Base-by-base conservation (phyloP, 2,888 invertebrate species). In the Lepetodrilus schrolli region DNA sequence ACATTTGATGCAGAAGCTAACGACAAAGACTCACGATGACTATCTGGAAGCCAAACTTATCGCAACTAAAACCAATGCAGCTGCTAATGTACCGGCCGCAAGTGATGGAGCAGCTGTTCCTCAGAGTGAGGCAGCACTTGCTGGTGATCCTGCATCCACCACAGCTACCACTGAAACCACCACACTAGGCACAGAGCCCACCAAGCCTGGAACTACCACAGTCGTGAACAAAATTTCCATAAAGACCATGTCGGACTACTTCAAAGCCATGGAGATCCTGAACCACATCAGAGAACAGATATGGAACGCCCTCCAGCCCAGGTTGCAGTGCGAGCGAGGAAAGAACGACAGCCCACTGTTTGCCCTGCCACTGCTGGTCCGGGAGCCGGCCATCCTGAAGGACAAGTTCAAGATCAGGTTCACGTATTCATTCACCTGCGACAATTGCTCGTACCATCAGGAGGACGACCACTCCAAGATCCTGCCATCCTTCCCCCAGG, bases 331-430 rank as follows among this genome's bases (percentile, higher is more conserved):
- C 80, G 83, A 83, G 71, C 83, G 83, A 30, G 89, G 89, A 0
- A 80, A 84, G 70, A 83, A 88, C 58, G 87, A 88, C 76, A 89
- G 89, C 66, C 89, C 90, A 0, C 87, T 90, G 36, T 82, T 89
- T 73, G 89, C 88, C 7, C 76, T 90, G 30, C 87, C 86, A 0
- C 73, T 85, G 26, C 71, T 89, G 17, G 76, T 88, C 3, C 75
- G 82, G 13, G 80, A 86, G 50, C 80, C 81, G 36, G 66, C 77
- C 0, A 73, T 72, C 4, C 74, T 88, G 30, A 82, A 84, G 65
- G 77, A 83, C 4, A 68, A 83, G 37, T 88, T 87, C 72, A 78
- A 73, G 17, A 82, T 87, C 73, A 77, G 76, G 20, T 88, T 86
- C 68, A 68, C 23, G 78, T 83, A 78, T 73, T 43, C 78, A 69